Conservation (phyloP, 2,888 invertebrate species). For the Lepidonotus clava region DNA sequence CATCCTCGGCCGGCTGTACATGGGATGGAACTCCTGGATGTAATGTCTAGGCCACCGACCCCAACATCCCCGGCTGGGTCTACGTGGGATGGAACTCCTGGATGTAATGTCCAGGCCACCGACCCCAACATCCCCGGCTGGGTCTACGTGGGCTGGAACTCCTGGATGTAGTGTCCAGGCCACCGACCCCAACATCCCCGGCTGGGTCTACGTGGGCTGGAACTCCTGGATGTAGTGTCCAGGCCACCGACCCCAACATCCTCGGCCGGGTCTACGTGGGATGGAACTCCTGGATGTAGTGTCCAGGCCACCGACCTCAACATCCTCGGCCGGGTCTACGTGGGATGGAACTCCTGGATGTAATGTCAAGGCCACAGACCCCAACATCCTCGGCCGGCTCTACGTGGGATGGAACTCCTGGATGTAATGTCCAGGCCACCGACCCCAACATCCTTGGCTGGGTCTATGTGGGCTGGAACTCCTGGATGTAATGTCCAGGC, state of each 20-base stretch:
- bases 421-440: too few relatives aligned
- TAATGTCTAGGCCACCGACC: slow-evolving; percentile 85
- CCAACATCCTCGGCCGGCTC: slow-evolving; percentile 85
- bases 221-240: slow-evolving; percentile 82
- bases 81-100: slow-evolving; percentile 85
- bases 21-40: slow-evolving; percentile 84
- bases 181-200: slow-evolving; percentile 86
- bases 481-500: too few relatives aligned
- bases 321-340: slow-evolving; percentile 85
- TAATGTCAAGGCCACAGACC: slow-evolving; percentile 86
- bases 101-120: slow-evolving; percentile 83
- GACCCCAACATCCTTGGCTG: too few relatives aligned
- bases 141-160: slow-evolving; percentile 84
- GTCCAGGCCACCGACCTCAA: slow-evolving; percentile 87
- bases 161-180: slow-evolving; percentile 83
- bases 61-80: slow-evolving; percentile 85
- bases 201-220: slow-evolving; percentile 85
- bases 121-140: slow-evolving; percentile 86
- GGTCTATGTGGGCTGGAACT: too few relatives aligned
- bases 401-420: slow-evolving; percentile 85
- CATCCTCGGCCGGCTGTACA: slow-evolving; percentile 84
- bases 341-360: slow-evolving; percentile 84
- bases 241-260: slow-evolving; percentile 86
- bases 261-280: slow-evolving; percentile 85
- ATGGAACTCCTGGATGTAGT: slow-evolving; percentile 83